phyloP scores from a whole-genome alignment of 2,113 vertebrate species.

The Raphicerus campestris region DNA sequence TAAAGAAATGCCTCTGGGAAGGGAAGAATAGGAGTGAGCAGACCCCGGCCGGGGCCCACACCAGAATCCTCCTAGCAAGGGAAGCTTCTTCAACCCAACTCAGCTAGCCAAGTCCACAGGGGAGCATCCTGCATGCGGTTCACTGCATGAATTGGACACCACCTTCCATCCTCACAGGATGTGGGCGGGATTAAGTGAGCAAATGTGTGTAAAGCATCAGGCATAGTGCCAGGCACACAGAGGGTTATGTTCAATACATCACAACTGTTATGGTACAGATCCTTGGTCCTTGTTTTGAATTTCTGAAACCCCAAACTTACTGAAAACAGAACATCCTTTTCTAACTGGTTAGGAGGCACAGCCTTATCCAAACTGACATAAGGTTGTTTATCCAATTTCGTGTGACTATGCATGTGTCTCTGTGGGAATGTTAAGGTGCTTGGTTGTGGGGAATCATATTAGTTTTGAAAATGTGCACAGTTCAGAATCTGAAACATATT shows the following conservation, averaged over 20 bases:
- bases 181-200: not conserved
- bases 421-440: not conserved
- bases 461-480: not conserved
- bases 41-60: not conserved
- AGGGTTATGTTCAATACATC: too few species aligned
- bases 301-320: not conserved
- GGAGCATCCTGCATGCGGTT: accelerated
- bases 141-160: too few species aligned
- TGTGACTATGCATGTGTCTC: not conserved
- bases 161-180: not conserved
- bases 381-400: not conserved
- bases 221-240: not conserved
- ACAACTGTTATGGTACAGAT: too few species aligned
- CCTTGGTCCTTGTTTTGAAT: not conserved
- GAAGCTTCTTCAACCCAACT: not conserved
- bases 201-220: not conserved
- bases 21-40: not conserved
- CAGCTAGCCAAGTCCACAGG: too few species aligned
- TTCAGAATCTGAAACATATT: not conserved
- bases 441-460: not conserved
- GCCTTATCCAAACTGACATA: not conserved
- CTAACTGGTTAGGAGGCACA: not conserved
- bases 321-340: not conserved
- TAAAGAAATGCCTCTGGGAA: too few species aligned
- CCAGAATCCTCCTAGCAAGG: not conserved